These are phyloP conservation scores for Belgica antarctica DNA, from an alignment of 2,888 invertebrate genomes.

Conservation along the genomic window DNA sequence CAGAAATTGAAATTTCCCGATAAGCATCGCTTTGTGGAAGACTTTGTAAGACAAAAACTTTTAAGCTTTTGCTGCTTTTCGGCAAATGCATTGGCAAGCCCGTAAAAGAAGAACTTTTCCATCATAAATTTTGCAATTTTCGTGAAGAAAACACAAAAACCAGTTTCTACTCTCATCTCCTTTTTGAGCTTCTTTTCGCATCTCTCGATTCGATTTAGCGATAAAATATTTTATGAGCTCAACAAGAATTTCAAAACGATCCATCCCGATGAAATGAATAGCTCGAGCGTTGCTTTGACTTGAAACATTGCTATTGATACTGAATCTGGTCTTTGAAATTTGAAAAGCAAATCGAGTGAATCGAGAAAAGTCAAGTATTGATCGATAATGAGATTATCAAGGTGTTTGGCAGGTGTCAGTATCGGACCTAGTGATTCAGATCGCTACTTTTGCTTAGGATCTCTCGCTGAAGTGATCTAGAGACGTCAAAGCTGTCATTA, in stretches of 20 bases:
- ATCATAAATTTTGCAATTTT: not conserved
- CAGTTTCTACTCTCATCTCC: conserved; percentile 18
- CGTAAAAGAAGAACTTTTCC: not conserved
- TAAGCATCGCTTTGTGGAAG: no score
- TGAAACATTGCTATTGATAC: not conserved
- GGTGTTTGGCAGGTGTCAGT: conserved; percentile 36
- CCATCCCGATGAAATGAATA: not conserved
- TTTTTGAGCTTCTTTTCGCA: not conserved
- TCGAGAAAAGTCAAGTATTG: not conserved
- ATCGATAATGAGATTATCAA: conserved; percentile 24
- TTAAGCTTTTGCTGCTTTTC: no score
- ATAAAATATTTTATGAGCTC: conserved; percentile 23
- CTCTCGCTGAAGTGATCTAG: no score
- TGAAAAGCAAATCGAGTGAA: not conserved
- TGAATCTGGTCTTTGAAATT: conserved; percentile 33
- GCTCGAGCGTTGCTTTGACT: not conserved
- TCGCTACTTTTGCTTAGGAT: no score
- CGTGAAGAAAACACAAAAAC: conserved; percentile 18
- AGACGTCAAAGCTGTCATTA: not conserved
- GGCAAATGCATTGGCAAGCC: no score
- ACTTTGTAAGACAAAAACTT: no score
- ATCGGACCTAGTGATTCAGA: not conserved
- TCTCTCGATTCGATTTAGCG: conserved; percentile 20
- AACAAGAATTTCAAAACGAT: conserved; percentile 33
- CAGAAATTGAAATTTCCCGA: conserved; percentile 4